These are phyloP conservation scores for Lypha dubia DNA, from an alignment of 2,888 invertebrate genomes.

Conservation along the genomic window DNA sequence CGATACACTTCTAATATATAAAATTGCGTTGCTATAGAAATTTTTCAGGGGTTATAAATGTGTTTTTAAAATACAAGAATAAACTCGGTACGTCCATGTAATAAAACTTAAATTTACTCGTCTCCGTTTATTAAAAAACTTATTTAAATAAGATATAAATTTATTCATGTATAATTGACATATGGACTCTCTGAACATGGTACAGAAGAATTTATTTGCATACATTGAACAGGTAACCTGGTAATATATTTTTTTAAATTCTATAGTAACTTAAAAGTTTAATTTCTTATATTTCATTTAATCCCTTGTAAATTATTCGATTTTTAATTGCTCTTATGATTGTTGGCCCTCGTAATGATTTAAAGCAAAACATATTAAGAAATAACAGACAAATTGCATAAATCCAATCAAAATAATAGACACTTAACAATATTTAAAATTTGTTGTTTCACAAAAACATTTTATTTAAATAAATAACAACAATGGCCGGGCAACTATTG, in stretches of 20 bases:
- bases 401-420: slow-evolving; percentile 61
- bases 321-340: slow-evolving; percentile 1
- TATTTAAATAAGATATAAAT: too few species aligned
- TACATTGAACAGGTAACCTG: too few species aligned
- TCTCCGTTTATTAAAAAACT: too few species aligned
- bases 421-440: slow-evolving; percentile 63
- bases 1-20: too few species aligned
- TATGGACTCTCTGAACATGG: background rate
- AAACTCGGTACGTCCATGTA: too few species aligned
- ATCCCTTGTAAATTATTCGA: slow-evolving; percentile 27
- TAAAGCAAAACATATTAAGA: slow-evolving; percentile 9
- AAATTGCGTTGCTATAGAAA: too few species aligned
- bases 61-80: too few species aligned
- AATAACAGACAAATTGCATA: slow-evolving; percentile 63
- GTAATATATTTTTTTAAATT: background rate
- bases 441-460: slow-evolving; percentile 30
- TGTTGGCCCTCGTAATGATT: slow-evolving; percentile 2
- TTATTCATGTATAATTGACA: background rate
- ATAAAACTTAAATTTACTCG: too few species aligned
- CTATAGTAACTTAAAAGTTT: background rate
- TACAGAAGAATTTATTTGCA: too few species aligned
- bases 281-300: slow-evolving; percentile 24
- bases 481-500: slow-evolving; percentile 75
- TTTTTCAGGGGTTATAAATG: too few species aligned
- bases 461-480: slow-evolving; percentile 61